Evolutionary conservation across 2,797 vertebrate species (phyloP), one percentile per base, ranked within the genome.

Genomic region (Propithecus deckenii): DNA sequence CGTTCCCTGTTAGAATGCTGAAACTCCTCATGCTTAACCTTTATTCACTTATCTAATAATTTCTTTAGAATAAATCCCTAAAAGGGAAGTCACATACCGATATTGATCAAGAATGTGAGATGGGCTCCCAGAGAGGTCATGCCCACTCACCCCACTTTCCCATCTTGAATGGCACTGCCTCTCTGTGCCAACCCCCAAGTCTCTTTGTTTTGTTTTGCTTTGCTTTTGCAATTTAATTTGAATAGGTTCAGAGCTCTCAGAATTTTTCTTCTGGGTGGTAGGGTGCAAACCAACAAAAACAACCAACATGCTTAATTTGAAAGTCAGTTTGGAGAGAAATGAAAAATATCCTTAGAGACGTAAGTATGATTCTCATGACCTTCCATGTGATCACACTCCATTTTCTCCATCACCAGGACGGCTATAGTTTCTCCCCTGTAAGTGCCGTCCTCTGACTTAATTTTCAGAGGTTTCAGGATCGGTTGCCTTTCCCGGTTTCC

Each of bases 401-500:
- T 93, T 90, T 69, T 15, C 25, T n/a, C 48, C 2, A 1, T 20
- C 30, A 7, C 14, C 4, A 11, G 7, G 41, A 28, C 6, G 30
- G 14, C 2, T 3, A 12, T n/a, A 59, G 5, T 61, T 91, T 87
- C 41, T 84, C 22, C 52, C 57, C 79, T 69, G 20, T 65, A 10
- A 12, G 35, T 28, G n/a, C 25, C 2, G 7, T 50, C 18, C 23
- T 63, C 41, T 61, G 28, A 63, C 57, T 95, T 69, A 65, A 63
- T 84, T 52, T 87, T 69, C 50, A 20, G 48, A 81, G 43, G 28
- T 69, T 72, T 88, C 28, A 28, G 25, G 41, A 50, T 41, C 23
- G n/a, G 22, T 43, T 18, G 12, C 50, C 89, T 98, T 97, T 94
- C 94, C 52, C 28, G 55, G 75, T 95, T 97, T 98, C 71, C 91